Evolutionary conservation across 1,140 invertebrate genomes (phyloP).

Genomic region (Drosophila trapezifrons): DNA sequence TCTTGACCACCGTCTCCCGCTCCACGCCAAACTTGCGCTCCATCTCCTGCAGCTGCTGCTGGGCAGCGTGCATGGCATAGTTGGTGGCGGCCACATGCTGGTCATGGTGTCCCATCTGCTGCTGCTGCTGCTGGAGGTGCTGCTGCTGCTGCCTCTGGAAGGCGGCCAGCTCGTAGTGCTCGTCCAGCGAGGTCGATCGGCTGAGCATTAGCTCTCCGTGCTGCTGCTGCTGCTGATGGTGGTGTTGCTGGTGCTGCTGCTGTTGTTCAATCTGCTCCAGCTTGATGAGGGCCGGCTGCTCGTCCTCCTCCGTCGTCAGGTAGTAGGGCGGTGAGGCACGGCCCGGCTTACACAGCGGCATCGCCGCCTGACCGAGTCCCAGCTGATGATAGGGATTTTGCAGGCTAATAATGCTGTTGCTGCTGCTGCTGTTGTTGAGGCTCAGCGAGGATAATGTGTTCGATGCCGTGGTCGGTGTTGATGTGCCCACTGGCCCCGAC

Average conservation of each 20-base stretch:
- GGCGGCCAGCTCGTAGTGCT: slow-evolving; percentile 67
- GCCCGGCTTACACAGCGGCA: slow-evolving; percentile 59
- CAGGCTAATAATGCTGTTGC: slow-evolving; percentile 67
- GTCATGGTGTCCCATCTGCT: slow-evolving; percentile 53
- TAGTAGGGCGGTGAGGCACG: slow-evolving; percentile 60
- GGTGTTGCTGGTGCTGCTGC: slow-evolving; percentile 45
- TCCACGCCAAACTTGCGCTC: slow-evolving; percentile 70
- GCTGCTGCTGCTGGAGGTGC: slow-evolving; percentile 58
- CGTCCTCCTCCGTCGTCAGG: slow-evolving; percentile 45
- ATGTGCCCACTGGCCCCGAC: slow-evolving; percentile 3
- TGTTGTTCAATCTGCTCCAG: slow-evolving; percentile 62
- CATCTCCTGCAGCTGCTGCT: slow-evolving; percentile 59
- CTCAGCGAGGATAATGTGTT: slow-evolving; percentile 73
- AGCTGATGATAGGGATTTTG: slow-evolving; percentile 71
- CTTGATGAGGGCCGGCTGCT: slow-evolving; percentile 54
- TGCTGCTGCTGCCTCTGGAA: slow-evolving; percentile 68
- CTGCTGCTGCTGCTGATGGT: slow-evolving; percentile 53
- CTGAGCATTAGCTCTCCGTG: slow-evolving; percentile 65
- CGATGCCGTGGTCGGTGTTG: slow-evolving; percentile 75
- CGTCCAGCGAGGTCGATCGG: slow-evolving; percentile 65
- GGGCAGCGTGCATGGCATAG: slow-evolving; percentile 54
- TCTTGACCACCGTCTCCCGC: slow-evolving; percentile 78
- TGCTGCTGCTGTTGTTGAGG: slow-evolving; percentile 40
- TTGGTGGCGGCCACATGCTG: slow-evolving; percentile 59
- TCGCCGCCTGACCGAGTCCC: slow-evolving; percentile 53